These are phyloP conservation scores for Polypedilum vanderplanki DNA, from an alignment of 1,140 invertebrate genomes.

Conservation along the genomic window DNA sequence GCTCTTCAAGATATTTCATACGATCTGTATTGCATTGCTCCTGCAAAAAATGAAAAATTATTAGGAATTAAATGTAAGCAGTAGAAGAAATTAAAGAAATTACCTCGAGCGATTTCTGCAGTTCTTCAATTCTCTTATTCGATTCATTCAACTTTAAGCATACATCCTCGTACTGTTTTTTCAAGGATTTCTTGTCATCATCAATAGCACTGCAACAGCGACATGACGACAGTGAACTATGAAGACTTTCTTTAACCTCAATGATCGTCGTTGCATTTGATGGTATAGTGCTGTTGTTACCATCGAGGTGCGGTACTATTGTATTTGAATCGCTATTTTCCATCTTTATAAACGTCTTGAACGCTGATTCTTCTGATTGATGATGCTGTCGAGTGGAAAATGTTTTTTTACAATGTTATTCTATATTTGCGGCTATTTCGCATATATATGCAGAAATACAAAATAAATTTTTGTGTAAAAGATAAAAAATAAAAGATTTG, in stretches of 20 bases:
- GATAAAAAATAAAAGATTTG: neutral
- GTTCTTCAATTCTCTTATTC: neutral
- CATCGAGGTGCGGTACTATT: constrained; percentile 21
- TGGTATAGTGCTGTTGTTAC: neutral
- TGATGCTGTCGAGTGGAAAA: constrained; percentile 9
- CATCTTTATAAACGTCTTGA: constrained; percentile 12
- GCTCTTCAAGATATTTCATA: constrained; percentile 41
- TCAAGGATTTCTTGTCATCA: neutral
- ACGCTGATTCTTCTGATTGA: constrained; percentile 15
- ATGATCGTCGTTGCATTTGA: constrained; percentile 27
- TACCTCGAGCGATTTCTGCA: constrained; percentile 15
- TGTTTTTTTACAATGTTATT: neutral
- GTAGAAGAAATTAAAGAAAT: neutral
- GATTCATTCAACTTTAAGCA: neutral
- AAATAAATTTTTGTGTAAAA: too few relatives aligned
- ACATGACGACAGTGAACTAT: constrained; percentile 10
- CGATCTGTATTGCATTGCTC: constrained; percentile 34
- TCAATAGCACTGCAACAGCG: neutral
- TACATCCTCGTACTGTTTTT: neutral
- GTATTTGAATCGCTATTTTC: constrained; percentile 14
- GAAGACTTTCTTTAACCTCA: constrained; percentile 25
- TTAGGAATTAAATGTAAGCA: neutral
- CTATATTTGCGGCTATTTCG: neutral
- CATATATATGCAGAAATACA: too few relatives aligned
- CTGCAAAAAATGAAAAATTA: constrained; percentile 13